Evolutionary conservation across 2,113 vertebrate genomes (phyloP), one percentile per base, ranked within the genome.

Genomic region (Nanorana parkeri): DNA sequence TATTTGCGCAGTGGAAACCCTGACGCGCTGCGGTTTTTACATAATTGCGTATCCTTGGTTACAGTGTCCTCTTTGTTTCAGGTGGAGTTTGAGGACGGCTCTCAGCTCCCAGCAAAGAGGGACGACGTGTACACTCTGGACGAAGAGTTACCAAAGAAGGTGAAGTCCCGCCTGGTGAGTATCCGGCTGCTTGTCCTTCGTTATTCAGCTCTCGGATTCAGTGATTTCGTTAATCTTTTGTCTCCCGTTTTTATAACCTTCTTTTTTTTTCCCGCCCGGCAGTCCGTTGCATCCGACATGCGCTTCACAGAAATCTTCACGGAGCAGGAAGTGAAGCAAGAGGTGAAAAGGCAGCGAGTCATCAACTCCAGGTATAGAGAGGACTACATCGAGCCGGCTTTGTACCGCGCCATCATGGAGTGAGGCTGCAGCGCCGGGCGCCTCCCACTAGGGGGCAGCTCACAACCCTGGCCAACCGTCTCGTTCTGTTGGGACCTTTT

Each of bases 41-140:
- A 36, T 36, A 36, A 3, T 36, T 5, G 5, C 8, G 58, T n/a
- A 7, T 61, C 20, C 2, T 15, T 36, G 7, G 26, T 52, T 17
- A 51, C n/a, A 47, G 21, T 47, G 17, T 41, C 16, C 7, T 61
- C 23, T 51, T 7, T 41, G 11, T 69, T 66, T 85, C 5, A 99
- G 98, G 96, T 99, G 89, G 98, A 99, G 84, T 99, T 99, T 89
- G 98, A 99, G 90, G 98, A 99, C 61, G 96, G 96, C 20, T 99
- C 98, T 0, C 98, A 99, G 85, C 91, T 99, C 73, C 95, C 96
- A 64, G 93, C 96, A 85, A 99, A 99, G 87, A 94, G 98, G 89
- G 97, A 99, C 32, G 98, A 99, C 2, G 96, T 99, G 23, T 99
- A 99, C 88, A 94, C 95, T 17, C 90, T 99, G 84, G 96, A 99